Conservation (phyloP, 2,797 vertebrate species). For the Gallinago solitaria region DNA sequence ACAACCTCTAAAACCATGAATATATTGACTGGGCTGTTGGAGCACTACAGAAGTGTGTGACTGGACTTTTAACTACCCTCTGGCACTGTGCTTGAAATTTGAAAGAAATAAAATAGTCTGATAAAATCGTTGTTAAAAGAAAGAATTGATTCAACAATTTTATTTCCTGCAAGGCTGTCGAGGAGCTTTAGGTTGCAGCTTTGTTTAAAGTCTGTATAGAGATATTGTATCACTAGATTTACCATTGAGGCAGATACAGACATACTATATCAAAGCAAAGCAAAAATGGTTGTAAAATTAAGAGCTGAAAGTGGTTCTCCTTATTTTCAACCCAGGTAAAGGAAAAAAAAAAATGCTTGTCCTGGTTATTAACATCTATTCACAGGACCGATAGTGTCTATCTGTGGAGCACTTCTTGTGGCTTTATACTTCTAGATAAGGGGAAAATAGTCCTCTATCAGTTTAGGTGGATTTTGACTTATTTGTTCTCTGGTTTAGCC, state of each 20-base stretch:
- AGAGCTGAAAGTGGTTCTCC: not conserved
- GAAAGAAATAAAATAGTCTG: not conserved
- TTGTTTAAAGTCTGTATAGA: not conserved
- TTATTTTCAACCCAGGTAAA: not conserved
- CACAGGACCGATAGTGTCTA: not conserved
- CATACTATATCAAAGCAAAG: not conserved
- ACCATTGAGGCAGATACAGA: not conserved
- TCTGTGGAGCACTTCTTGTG: not conserved
- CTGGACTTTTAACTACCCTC: not conserved
- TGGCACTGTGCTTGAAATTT: not conserved
- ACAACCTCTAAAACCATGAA: not conserved
- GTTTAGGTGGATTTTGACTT: not conserved
- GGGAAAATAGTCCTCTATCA: not conserved
- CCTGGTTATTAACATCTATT: not conserved
- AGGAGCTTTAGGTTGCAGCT: not conserved
- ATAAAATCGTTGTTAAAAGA: not conserved
- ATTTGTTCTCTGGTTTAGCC: not conserved
- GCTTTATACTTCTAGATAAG: not conserved
- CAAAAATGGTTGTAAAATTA: not conserved
- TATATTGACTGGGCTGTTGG: not conserved
- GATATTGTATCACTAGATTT: not conserved
- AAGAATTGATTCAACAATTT: not conserved
- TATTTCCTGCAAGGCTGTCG: not conserved
- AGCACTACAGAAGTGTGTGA: not conserved
- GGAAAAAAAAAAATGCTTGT: not conserved